phyloP scores from a whole-genome alignment of 2,113 vertebrate species.

The Chaetura pelagica region DNA sequence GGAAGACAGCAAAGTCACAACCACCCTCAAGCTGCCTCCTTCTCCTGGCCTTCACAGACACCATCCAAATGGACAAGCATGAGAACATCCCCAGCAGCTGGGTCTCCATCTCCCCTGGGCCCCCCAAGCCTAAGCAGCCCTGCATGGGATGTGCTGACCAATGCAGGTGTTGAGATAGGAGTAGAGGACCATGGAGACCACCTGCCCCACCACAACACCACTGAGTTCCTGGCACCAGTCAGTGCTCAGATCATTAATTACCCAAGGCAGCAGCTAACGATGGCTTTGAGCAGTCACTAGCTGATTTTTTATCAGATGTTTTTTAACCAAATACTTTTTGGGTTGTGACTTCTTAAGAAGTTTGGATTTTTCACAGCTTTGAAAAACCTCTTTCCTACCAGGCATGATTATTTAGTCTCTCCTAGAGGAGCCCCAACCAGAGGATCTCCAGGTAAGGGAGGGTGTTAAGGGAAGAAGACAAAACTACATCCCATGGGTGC shows the following conservation, averaged over 20 bases:
- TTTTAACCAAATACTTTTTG: neutral
- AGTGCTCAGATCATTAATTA: neutral
- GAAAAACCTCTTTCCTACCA: neutral
- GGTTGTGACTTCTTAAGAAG: neutral
- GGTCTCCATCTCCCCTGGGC: neutral
- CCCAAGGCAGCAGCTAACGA: neutral
- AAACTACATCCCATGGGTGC: neutral
- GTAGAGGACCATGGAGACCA: neutral
- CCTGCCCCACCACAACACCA: neutral
- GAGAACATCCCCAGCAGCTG: neutral
- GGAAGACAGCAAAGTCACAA: neutral
- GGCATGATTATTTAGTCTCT: neutral
- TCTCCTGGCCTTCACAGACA: neutral
- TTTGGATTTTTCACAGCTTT: neutral
- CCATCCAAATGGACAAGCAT: rapidly evolving
- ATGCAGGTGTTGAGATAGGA: neutral
- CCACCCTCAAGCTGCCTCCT: neutral
- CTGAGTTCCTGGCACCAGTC: neutral
- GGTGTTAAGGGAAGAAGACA: neutral
- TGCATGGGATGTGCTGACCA: neutral
- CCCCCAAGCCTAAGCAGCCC: neutral
- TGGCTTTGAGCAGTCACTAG: neutral
- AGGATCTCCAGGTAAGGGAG: neutral
- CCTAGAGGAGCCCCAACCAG: neutral
- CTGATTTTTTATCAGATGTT: neutral